A percentile compares a stretch with the other conserved stretches of the same genome.
Evolutionary conservation across 2,888 invertebrate genomes (phyloP).

Genomic region (Epirrita christyi): DNA sequence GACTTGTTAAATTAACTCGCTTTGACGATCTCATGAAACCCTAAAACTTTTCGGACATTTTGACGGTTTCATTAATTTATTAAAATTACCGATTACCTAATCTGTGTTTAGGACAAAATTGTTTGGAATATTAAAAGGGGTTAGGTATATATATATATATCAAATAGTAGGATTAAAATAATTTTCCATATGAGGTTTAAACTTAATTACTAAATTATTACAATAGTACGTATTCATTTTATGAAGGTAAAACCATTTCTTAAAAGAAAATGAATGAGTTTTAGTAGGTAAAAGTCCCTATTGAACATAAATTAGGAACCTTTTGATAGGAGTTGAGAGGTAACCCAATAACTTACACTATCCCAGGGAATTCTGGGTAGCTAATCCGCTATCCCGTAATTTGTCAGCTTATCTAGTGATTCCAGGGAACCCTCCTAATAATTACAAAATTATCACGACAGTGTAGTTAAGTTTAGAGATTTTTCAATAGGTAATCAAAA

Average conservation of each 20-base stretch:
- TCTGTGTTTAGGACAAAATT: background rate
- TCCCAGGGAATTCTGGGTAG: slow-evolving; percentile 21
- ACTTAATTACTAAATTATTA: no score
- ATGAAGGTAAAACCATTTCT: slow-evolving; percentile 1
- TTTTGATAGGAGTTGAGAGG: slow-evolving; percentile 26
- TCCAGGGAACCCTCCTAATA: slow-evolving; percentile 24
- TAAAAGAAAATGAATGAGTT: slow-evolving; percentile 11
- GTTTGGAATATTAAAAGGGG: background rate
- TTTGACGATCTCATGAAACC: slow-evolving; percentile 4
- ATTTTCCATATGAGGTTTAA: no score
- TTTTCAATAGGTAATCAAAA: background rate
- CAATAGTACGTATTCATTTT: no score
- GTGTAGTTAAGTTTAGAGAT: slow-evolving; percentile 1
- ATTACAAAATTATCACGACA: slow-evolving; percentile 24
- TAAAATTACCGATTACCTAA: background rate
- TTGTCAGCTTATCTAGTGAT: slow-evolving; percentile 31
- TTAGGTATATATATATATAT: no score
- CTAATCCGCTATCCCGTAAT: slow-evolving; percentile 21
- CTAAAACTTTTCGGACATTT: background rate
- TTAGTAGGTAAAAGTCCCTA: slow-evolving; percentile 14
- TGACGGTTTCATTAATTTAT: background rate
- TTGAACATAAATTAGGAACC: slow-evolving; percentile 21
- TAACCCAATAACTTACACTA: slow-evolving; percentile 24
- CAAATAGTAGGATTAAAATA: no score
- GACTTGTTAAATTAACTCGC: background rate